Evolutionary conservation across 2,888 invertebrate species (phyloP), one percentile per base, ranked within the genome.

Genomic region (Andrena flavipes): DNA sequence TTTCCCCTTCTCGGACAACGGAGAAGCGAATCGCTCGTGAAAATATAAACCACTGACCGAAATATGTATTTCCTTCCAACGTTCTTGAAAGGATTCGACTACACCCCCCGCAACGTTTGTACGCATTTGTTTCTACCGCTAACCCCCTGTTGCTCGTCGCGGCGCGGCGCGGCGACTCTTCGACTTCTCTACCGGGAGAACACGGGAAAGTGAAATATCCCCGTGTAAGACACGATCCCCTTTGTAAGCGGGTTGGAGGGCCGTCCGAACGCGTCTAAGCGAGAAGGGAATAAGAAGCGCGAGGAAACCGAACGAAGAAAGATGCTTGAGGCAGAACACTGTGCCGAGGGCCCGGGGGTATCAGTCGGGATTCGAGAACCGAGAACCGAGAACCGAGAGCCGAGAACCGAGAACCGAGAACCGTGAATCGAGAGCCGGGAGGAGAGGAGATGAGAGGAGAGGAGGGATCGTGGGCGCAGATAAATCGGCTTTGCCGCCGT

Each of bases 401-500:
- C 16, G 42, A 42, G 42, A 42, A 1, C 42, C 42, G 16, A 42
- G 42, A 42, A 42, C 42, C 42, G 16, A 42, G 42, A 42, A 42
- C 42, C 42, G 42, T 42, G 42, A 42, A 42, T 42, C 64, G 65
- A 49, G 35, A 13, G 7, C 6, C 13, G 13, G 48, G 26, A 26
- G 16, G 54, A 23, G 54, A 56, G 59, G 42, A 73, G 29, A 72
- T 63, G 65, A 29, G 73, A 68, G 74, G 75, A 60, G 82, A 77
- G 71, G 72, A 84, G 80, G 87, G 68, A 76, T 79, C 90, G 90
- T 90, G 91, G 90, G 91, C 89, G 90, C 89, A 91, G 91, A 92
- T 92, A 92, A 92, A 92, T 92, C 92, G 91, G 90, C 91, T 90
- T 91, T 90, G 90, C 90, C 90, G 90, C 88, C 87, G 87, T 87